A percentile compares a stretch with the other conserved stretches of the same genome.
Evolutionary conservation across 2,797 vertebrate genomes (phyloP).

Genomic region (Pseudochirops cupreus): DNA sequence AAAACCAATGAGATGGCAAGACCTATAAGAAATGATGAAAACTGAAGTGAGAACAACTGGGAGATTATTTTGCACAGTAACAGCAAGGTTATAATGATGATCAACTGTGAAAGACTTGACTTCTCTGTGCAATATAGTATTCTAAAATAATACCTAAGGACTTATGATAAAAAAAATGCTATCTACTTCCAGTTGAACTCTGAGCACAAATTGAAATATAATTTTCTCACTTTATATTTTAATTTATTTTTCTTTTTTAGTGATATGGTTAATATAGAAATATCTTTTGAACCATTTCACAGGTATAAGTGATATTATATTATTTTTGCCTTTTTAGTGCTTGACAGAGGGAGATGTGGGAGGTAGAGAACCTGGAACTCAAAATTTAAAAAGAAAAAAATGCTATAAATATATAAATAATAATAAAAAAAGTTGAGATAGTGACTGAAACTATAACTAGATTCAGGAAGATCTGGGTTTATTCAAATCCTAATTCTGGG

Average conservation of each 20-base stretch:
- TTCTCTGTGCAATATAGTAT: background rate
- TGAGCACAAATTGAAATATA: background rate
- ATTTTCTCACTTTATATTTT: background rate
- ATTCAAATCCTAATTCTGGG: background rate
- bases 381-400: background rate
- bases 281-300: background rate
- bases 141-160: background rate
- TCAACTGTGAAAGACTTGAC: background rate
- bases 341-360: background rate
- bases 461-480: background rate
- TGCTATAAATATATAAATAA: background rate
- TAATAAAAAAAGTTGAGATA: background rate
- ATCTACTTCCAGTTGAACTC: background rate
- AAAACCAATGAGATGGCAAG: background rate
- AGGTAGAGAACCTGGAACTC: background rate
- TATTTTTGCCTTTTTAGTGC: background rate
- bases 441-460: background rate
- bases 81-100: background rate
- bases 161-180: background rate
- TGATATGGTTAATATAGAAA: background rate
- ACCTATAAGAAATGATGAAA: background rate
- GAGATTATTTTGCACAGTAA: background rate
- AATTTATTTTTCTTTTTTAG: background rate
- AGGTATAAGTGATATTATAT: background rate
- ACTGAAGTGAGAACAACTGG: background rate